Percentiles rank a stretch among this genome's conserved stretches.
Conservation (phyloP, 2,888 invertebrate species). For the Digitonthophagus gazella region DNA sequence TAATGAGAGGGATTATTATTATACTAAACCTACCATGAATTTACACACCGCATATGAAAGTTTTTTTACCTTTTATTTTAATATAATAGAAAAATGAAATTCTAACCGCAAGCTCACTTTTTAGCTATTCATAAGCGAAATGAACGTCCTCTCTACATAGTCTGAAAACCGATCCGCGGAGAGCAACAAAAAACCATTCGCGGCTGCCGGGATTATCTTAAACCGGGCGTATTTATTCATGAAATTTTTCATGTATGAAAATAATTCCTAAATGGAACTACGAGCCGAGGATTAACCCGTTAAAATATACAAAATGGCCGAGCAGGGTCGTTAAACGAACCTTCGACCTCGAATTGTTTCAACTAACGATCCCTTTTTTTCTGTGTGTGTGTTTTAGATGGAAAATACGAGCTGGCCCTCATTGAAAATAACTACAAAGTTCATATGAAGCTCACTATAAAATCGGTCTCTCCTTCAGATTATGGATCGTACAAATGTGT, state of each 20-base stretch:
- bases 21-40: not conserved
- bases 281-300: conserved; percentile 12
- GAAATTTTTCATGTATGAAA: conserved; percentile 14
- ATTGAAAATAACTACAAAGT: conserved; percentile 70
- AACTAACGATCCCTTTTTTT: not conserved
- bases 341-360: not conserved
- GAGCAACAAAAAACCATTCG: not conserved
- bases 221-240: conserved; percentile 14
- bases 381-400: conserved; percentile 22
- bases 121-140: not conserved
- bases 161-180: not conserved
- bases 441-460: conserved; percentile 69
- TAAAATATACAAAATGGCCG: conserved; percentile 10
- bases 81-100: no score
- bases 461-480: conserved; percentile 59
- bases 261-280: conserved; percentile 8
- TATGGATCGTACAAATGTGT: conserved; percentile 72
- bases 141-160: not conserved
- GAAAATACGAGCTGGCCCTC: conserved; percentile 63
- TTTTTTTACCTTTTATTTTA: no score
- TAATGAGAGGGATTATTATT: not conserved
- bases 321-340: conserved; percentile 1
- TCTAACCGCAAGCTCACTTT: not conserved
- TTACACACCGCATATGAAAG: no score
- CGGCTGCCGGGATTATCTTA: conserved; percentile 1